These are phyloP conservation scores for Hedya salicella DNA, from an alignment of 2,888 invertebrate genomes.

Conservation along the genomic window DNA sequence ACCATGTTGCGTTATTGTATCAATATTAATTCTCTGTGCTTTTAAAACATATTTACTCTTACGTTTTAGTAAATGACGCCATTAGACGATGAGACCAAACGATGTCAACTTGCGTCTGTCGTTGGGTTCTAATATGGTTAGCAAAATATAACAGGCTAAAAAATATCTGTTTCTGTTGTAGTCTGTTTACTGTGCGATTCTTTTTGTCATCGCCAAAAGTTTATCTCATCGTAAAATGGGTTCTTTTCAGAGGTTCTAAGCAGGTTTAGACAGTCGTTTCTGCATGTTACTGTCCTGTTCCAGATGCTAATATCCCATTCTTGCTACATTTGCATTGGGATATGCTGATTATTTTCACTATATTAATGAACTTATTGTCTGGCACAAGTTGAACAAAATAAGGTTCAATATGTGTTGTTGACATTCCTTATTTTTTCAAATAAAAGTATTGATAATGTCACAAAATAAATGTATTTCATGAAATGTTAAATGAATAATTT, in stretches of 20 bases:
- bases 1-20: too few species aligned
- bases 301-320: slow-evolving; percentile 3
- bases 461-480: slow-evolving; percentile 23
- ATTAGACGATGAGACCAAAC: too few species aligned
- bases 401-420: slow-evolving; percentile 8
- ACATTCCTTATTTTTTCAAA: slow-evolving; percentile 36
- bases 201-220: too few species aligned
- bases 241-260: slow-evolving; percentile 60
- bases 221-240: slow-evolving; percentile 37
- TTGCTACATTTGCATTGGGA: background rate
- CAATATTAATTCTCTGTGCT: too few species aligned
- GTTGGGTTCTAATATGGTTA: too few species aligned
- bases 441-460: slow-evolving; percentile 41
- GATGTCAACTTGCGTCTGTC: too few species aligned
- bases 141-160: too few species aligned
- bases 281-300: slow-evolving; percentile 42
- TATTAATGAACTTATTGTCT: slow-evolving; percentile 5
- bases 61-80: too few species aligned
- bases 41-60: too few species aligned
- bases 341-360: background rate
- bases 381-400: background rate
- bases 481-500: too few species aligned
- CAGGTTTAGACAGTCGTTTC: slow-evolving; percentile 51
- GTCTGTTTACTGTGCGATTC: too few species aligned
- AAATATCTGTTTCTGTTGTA: too few species aligned